Base-by-base conservation (phyloP, 2,888 invertebrate species). In the Polia nebulosa region DNA sequence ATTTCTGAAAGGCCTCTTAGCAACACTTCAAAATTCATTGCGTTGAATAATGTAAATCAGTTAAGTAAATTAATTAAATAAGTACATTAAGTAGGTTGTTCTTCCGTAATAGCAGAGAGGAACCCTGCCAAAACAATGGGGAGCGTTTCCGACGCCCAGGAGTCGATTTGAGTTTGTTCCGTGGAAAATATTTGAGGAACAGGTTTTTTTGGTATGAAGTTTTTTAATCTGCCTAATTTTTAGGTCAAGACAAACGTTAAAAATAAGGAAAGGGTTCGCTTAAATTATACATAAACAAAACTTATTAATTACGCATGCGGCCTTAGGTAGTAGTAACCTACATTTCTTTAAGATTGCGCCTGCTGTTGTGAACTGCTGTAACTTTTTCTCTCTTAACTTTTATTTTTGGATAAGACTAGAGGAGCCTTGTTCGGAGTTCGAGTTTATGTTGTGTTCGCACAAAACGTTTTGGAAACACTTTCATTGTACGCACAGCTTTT, bases 261-360 rank as follows among this genome's bases (percentile, higher is more conserved):
- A n/a, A 69, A 76, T 51, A 75, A 57, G 68, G 58, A 72, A 79
- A 79, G 79, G 79, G 76, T 69, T 66, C 53, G 60, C 69, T 44
- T 64, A 78, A 73, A 79, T 78, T 59, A 49, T 62, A 63, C 63
- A 76, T 76, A 76, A 76, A 76, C 55, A 78, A 65, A 76, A 72
- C 68, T 65, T 76, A 78, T 76, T 76, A 78, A 78, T 78, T 78
- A 78, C 72, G 79, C 72, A 78, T 78, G 72, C 76, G 59, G 78
- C 58, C 60, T 66, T 39, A 74, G 34, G 63, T 61, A 56, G 63
- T 61, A 56, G 61, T 52, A 76, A 15, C 62, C 76, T 44, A 72
- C 41, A 72, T 71, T 75, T 70, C 9, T 58, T 72, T 36, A 59
- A 59, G 61, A 56, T 52, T 25, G 67, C 52, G 45, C 49, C 49